phyloP scores from a whole-genome alignment of 2,797 vertebrate species.

The Zalophus californianus region DNA sequence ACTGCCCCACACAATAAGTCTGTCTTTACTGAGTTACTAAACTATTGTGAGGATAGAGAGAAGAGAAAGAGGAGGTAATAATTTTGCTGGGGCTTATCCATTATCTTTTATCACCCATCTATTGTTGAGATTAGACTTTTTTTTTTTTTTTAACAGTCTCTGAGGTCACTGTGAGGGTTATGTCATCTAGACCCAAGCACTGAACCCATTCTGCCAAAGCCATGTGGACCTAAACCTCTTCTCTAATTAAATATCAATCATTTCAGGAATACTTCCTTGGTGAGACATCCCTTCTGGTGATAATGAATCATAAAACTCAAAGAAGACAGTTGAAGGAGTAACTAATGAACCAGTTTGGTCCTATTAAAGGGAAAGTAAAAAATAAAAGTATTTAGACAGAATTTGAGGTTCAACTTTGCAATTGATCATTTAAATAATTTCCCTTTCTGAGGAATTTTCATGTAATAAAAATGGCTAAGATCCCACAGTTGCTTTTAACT shows the following conservation, averaged over 20 bases:
- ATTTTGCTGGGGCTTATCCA: neutral
- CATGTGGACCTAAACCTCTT: neutral
- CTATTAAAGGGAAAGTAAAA: neutral
- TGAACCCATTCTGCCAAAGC: neutral
- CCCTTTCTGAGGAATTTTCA: neutral
- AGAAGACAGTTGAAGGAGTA: neutral
- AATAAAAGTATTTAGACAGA: neutral
- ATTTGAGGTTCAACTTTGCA: constrained; percentile 37
- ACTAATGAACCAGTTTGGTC: neutral
- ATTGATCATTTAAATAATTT: constrained; percentile 9
- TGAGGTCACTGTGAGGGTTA: neutral
- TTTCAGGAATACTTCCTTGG: constrained; percentile 10
- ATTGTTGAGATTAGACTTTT: neutral
- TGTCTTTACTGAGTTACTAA: neutral
- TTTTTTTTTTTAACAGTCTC: neutral
- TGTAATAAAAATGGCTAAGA: neutral
- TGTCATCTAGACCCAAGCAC: neutral
- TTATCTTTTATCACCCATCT: neutral
- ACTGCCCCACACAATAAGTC: neutral
- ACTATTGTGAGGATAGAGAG: neutral
- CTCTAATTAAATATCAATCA: constrained; percentile 47
- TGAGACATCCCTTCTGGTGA: neutral
- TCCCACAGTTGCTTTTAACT: neutral
- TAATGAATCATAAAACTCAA: neutral
- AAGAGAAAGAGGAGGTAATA: neutral